Percentiles rank a stretch among this genome's conserved stretches.
Evolutionary conservation across 2,113 vertebrate species (phyloP).

Genomic region (Catagonus wagneri): DNA sequence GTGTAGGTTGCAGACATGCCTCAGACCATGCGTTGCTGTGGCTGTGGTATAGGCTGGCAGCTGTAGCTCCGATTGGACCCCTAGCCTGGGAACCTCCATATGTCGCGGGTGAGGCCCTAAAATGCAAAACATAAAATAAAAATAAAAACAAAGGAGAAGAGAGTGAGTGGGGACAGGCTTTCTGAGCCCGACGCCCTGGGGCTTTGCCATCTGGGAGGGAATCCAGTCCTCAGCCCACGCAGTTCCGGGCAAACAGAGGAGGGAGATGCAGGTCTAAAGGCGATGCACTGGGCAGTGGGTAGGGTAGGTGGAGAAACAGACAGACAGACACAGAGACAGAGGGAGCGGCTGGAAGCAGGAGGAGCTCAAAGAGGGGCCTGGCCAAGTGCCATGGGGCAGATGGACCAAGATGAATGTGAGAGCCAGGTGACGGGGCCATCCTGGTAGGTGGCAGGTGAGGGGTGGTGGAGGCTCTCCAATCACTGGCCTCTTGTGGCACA

Average conservation of each 20-base stretch:
- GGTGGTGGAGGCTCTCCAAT: background rate
- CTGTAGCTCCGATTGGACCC: too few relatives aligned
- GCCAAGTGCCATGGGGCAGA: background rate
- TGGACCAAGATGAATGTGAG: background rate
- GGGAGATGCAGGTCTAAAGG: background rate
- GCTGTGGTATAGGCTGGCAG: too few relatives aligned
- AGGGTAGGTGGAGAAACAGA: background rate
- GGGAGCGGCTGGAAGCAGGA: background rate
- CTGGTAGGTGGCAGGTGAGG: background rate
- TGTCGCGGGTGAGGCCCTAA: too few relatives aligned
- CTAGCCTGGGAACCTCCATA: too few relatives aligned
- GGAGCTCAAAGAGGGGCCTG: background rate
- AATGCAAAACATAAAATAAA: too few relatives aligned
- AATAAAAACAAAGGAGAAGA: too few relatives aligned
- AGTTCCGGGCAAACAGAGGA: background rate
- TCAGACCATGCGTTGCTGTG: too few relatives aligned
- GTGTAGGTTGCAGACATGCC: too few relatives aligned
- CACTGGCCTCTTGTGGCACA: background rate
- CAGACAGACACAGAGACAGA: background rate
- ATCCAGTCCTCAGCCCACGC: background rate
- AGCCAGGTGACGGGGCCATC: rapidly evolving
- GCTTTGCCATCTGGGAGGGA: background rate
- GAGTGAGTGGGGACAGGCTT: rapidly evolving
- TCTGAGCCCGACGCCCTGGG: background rate
- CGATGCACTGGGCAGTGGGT: background rate